A percentile compares a stretch with the other conserved stretches of the same genome.
Evolutionary conservation across 2,113 vertebrate genomes (phyloP).

Genomic region (Varanus komodoensis): DNA sequence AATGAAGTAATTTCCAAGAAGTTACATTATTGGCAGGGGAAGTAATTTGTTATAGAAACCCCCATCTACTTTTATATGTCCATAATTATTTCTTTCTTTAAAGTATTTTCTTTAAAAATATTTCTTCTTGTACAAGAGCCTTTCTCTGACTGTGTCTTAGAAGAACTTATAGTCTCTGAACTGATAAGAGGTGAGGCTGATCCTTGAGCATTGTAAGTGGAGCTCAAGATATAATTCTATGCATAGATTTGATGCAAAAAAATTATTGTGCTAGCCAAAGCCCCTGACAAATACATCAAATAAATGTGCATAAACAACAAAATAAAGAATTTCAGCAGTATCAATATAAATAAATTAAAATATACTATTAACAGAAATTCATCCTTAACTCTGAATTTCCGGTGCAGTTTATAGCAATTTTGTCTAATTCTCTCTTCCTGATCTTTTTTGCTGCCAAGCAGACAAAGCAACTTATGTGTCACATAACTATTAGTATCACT

Average conservation of each 20-base stretch:
- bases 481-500: too few relatives aligned
- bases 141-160: background rate
- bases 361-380: too few relatives aligned
- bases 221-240: background rate
- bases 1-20: conserved; percentile 46
- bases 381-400: too few relatives aligned
- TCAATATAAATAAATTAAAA: too few relatives aligned
- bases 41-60: background rate
- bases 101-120: background rate
- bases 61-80: background rate
- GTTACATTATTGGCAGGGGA: background rate
- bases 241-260: background rate
- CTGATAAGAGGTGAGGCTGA: background rate
- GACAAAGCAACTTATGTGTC: too few relatives aligned
- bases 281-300: too few relatives aligned
- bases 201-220: background rate
- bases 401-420: too few relatives aligned
- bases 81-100: background rate
- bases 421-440: too few relatives aligned
- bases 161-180: background rate
- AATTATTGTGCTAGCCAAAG: too few relatives aligned
- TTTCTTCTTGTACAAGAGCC: background rate
- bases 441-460: too few relatives aligned
- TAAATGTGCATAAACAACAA: too few relatives aligned
- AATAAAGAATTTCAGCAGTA: too few relatives aligned